A percentile compares a stretch with the other conserved stretches of the same genome.
Evolutionary conservation across 2,113 vertebrate genomes (phyloP).

Genomic region (Asarcornis scutulata): DNA sequence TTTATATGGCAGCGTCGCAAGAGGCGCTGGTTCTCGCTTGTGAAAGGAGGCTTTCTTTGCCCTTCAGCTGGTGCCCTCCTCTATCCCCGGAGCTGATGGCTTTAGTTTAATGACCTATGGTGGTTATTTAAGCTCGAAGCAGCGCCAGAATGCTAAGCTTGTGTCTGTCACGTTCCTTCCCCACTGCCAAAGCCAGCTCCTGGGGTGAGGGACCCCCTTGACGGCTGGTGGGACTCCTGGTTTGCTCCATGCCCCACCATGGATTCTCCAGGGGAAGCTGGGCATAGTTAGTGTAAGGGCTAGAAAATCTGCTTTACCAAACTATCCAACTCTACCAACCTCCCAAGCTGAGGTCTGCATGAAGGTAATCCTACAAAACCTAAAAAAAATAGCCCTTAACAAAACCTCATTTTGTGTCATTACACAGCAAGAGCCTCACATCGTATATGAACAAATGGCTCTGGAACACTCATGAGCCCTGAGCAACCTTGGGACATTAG

Average conservation of each 20-base stretch:
- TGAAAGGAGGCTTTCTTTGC: constrained; percentile 56
- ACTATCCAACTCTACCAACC: not conserved
- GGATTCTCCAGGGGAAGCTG: not conserved
- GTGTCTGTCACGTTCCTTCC: not conserved
- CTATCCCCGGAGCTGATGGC: not conserved
- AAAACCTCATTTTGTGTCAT: not conserved
- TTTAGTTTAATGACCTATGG: constrained; percentile 4
- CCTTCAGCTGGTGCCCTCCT: constrained; percentile 11
- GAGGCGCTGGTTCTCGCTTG: not conserved
- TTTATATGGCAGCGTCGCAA: constrained; percentile 55
- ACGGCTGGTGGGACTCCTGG: not conserved
- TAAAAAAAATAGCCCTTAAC: not conserved
- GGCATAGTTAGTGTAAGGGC: not conserved
- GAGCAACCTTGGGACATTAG: not conserved
- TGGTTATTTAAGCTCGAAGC: not conserved
- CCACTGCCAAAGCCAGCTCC: not conserved
- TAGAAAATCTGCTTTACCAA: not conserved
- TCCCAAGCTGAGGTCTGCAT: fast-evolving
- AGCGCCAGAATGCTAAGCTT: not conserved
- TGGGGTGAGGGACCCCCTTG: fast-evolving
- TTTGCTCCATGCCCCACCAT: not conserved
- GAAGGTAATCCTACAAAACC: not conserved
- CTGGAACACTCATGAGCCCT: not conserved
- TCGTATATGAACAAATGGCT: not conserved
- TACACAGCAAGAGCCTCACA: fast-evolving